These are phyloP conservation scores for Natrix natrix DNA, from an alignment of 2,797 vertebrate genomes.

Conservation along the genomic window DNA sequence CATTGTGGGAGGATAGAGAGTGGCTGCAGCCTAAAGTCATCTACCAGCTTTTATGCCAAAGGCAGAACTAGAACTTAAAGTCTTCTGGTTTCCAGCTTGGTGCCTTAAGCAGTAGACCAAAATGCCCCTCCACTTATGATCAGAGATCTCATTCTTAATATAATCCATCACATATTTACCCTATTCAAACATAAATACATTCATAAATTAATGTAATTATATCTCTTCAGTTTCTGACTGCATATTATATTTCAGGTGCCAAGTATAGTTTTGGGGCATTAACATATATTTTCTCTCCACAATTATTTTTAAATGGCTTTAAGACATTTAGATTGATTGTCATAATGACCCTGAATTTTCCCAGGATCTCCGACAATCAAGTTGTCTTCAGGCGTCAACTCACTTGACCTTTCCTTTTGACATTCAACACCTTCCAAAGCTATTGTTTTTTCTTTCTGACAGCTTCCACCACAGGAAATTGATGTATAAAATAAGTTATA, in stretches of 20 bases:
- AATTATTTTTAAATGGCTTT: constrained; percentile 48
- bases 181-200: not conserved
- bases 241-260: not conserved
- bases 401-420: constrained; percentile 38
- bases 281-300: not conserved
- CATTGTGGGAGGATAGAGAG: not conserved
- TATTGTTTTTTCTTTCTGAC: constrained; percentile 11
- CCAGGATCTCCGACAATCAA: constrained; percentile 10
- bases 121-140: not conserved
- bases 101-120: not conserved
- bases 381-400: constrained; percentile 12
- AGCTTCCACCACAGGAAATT: not conserved
- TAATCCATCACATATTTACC: not conserved
- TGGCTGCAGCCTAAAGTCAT: not conserved
- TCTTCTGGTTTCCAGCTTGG: not conserved
- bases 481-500: not conserved
- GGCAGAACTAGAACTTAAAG: not conserved
- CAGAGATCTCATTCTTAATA: not conserved
- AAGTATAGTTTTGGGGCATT: not conserved
- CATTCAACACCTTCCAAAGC: constrained; percentile 15
- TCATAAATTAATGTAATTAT: not conserved
- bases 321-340: constrained; percentile 42
- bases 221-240: not conserved
- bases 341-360: constrained; percentile 46
- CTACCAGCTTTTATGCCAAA: not conserved